These are phyloP conservation scores for Callipepla squamata DNA, from an alignment of 2,113 vertebrate genomes.

Conservation along the genomic window DNA sequence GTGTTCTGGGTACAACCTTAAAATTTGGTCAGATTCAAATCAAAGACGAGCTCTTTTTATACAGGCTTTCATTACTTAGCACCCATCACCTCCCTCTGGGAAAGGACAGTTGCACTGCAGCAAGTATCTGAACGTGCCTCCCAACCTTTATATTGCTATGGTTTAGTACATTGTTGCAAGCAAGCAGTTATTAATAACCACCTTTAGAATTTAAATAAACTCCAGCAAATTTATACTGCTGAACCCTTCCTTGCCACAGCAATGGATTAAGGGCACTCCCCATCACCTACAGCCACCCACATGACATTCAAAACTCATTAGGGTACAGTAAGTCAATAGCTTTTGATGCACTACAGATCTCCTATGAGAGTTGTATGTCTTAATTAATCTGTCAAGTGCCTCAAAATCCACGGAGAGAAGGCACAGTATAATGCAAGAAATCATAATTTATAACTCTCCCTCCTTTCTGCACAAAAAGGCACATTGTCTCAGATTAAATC, in stretches of 20 bases:
- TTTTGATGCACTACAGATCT: neutral
- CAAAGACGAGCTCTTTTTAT: neutral
- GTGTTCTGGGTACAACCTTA: neutral
- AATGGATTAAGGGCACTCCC: neutral
- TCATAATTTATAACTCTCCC: constrained; percentile 1
- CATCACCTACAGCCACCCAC: neutral
- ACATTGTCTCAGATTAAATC: neutral
- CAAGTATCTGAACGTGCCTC: neutral
- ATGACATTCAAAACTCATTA: neutral
- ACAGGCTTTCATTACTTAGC: neutral
- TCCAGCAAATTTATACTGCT: neutral
- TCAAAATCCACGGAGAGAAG: constrained; percentile 15
- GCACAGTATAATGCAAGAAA: neutral
- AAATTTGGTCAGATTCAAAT: neutral
- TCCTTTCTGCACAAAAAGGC: neutral
- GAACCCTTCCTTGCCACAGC: neutral
- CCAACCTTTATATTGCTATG: neutral
- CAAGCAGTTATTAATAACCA: neutral
- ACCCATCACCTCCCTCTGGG: neutral
- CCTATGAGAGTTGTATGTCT: neutral
- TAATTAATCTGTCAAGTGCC: constrained; percentile 38
- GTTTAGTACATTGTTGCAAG: neutral
- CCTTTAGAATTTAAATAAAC: neutral
- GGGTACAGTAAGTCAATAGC: neutral
- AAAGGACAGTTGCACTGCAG: neutral